Evolutionary conservation across 1,140 invertebrate genomes (phyloP), one percentile per base, ranked within the genome.

Genomic region (Dolichoris vasculosae): DNA sequence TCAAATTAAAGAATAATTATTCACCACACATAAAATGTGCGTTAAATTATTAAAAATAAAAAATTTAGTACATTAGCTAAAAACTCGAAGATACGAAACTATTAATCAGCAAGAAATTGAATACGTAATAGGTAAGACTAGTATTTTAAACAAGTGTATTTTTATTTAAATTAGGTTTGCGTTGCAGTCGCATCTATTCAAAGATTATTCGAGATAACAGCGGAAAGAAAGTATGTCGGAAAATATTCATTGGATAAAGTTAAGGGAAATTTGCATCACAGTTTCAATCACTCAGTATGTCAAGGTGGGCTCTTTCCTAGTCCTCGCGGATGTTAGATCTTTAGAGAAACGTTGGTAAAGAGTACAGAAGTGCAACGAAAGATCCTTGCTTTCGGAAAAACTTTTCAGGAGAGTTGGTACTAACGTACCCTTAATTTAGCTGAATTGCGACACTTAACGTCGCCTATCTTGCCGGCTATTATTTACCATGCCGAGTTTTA

Each of bases 401-500:
- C 55, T 83, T 83, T 83, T n/a, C 40, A 35, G 35, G 38, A 59
- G 30, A 43, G 17, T 23, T 30, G 43, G 48, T 3, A 40, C 46
- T 35, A 26, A 32, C 26, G 26, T 15, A 32, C 51, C 55, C 84
- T 85, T 85, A 85, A 85, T 85, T 85, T 82, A 82, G 71, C 79
- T 64, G 35, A 71, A 63, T 26, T 38, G n/a, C 77, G 48, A 83
- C 82, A 83, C 59, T 83, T 83, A 77, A 83, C 73, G 40, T 83
- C 64, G 30, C 35, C 63, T 85, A 79, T 85, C 83, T 85, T 73
- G 55, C 59, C 55, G 59, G 83, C 76, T 79, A 85, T 81, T 82
- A 85, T 85, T 85, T 85, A 85, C 71, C 38, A 59, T 32, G 2
- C 55, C 20, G 69, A 85, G 78, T 85, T 82, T 82, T 81, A 85